Conservation (phyloP, 2,113 vertebrate species). For the Andinoacara biseriatus region DNA sequence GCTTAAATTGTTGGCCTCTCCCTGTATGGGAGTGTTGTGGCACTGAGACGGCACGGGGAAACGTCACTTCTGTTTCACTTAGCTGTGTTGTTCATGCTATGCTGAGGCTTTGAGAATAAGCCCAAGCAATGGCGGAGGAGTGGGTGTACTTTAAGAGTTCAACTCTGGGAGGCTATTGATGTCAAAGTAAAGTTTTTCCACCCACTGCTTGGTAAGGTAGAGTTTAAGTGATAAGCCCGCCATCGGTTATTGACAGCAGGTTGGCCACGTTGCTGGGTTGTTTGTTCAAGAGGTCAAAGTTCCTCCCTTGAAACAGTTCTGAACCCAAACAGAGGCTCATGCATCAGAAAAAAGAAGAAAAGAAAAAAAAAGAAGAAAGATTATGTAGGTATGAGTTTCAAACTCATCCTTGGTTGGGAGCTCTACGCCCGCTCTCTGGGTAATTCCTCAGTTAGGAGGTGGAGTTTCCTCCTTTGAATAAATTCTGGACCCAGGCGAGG, state of each 20-base stretch:
- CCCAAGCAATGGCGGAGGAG: constrained; percentile 39
- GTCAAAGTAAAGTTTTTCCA: not conserved
- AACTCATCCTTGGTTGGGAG: constrained; percentile 16
- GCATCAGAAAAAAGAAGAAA: not conserved
- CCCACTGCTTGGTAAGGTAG: constrained; percentile 9
- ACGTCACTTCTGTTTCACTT: constrained; percentile 18
- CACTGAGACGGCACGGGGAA: constrained; percentile 23
- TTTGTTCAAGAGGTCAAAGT: constrained; percentile 18
- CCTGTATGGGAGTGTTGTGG: constrained; percentile 8
- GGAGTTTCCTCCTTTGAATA: constrained; percentile 76
- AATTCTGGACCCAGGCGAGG: constrained; percentile 76
- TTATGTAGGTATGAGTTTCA: constrained; percentile 15
- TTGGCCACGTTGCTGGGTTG: constrained; percentile 12
- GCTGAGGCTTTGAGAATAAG: constrained; percentile 37
- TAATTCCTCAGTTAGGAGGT: constrained; percentile 64
- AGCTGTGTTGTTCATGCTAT: constrained; percentile 35
- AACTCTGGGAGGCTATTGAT: not conserved
- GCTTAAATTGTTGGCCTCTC: not conserved
- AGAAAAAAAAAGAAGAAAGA: not conserved
- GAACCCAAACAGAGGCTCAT: constrained; percentile 31
- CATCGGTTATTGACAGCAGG: constrained; percentile 16
- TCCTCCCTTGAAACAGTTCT: constrained; percentile 8
- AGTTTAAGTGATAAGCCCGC: constrained; percentile 18
- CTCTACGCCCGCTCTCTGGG: constrained; percentile 68
- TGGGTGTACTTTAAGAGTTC: not conserved